phyloP scores from a whole-genome alignment of 2,113 vertebrate species.

The Ptilonorhynchus violaceus region DNA sequence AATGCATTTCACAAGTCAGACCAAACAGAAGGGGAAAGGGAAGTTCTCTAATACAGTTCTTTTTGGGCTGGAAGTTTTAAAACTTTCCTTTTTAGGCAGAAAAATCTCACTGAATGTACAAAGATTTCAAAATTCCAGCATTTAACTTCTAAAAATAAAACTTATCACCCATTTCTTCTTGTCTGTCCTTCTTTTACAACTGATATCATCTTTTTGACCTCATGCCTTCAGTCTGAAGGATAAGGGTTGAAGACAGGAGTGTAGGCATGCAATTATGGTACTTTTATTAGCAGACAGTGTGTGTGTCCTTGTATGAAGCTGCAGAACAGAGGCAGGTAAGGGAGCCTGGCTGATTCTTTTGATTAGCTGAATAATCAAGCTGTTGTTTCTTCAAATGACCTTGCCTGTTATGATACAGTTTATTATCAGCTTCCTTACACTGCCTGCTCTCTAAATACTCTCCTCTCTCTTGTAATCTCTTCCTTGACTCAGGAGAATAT shows the following conservation, averaged over 20 bases:
- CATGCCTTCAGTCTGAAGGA: background rate
- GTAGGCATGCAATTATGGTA: background rate
- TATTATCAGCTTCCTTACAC: background rate
- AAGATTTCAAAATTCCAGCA: background rate
- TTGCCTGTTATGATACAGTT: conserved; percentile 24
- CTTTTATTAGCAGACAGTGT: background rate
- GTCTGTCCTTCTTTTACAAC: background rate
- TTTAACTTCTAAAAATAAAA: background rate
- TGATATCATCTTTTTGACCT: background rate
- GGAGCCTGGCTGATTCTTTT: background rate
- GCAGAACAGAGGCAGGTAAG: background rate
- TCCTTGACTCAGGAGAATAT: background rate
- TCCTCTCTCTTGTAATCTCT: background rate
- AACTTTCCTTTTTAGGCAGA: background rate
- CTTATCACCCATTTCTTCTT: background rate
- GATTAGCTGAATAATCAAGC: conserved; percentile 64
- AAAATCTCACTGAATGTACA: background rate
- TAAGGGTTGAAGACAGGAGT: background rate
- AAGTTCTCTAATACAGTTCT: background rate
- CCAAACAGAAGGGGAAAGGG: background rate
- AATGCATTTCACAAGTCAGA: background rate
- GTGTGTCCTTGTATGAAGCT: background rate
- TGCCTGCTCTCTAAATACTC: background rate
- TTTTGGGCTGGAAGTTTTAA: background rate
- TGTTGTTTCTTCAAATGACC: conserved; percentile 26